These are phyloP conservation scores for Trachelipus rathkii DNA, from an alignment of 1,140 invertebrate species.

Conservation along the genomic window DNA sequence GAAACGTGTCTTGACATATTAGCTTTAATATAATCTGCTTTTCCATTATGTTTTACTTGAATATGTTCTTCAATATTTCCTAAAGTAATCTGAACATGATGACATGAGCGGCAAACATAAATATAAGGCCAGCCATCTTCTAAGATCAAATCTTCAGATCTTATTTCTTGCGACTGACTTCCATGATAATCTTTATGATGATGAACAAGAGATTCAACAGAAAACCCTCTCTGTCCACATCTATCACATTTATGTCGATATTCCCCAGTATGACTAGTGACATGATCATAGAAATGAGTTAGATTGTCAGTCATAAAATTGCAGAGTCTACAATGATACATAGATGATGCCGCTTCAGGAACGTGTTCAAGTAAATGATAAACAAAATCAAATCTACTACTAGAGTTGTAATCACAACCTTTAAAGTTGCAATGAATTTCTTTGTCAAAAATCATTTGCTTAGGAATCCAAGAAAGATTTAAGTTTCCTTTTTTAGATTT, in stretches of 20 bases:
- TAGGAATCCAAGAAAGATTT: constrained; percentile 46
- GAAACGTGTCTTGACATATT: constrained; percentile 52
- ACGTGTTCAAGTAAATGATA: constrained; percentile 45
- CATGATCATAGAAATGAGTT: constrained; percentile 62
- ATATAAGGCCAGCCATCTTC: constrained; percentile 50
- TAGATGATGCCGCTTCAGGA: constrained; percentile 25
- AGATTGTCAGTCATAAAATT: constrained; percentile 51
- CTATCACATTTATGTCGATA: constrained; percentile 60
- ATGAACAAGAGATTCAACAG: constrained; percentile 51
- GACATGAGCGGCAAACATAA: constrained; percentile 63
- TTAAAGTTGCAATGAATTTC: constrained; percentile 41
- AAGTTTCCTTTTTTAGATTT: constrained; percentile 18
- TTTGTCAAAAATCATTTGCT: constrained; percentile 37
- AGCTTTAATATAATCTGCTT: constrained; percentile 53
- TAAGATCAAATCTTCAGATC: constrained; percentile 45
- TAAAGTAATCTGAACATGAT: constrained; percentile 62
- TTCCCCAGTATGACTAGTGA: constrained; percentile 68
- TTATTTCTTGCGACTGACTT: constrained; percentile 46
- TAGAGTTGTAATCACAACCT: constrained; percentile 44
- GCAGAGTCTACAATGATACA: constrained; percentile 45
- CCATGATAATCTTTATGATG: constrained; percentile 50
- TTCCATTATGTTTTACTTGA: constrained; percentile 54
- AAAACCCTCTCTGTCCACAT: constrained; percentile 55
- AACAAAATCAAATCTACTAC: constrained; percentile 42
- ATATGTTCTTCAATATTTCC: constrained; percentile 60